Evolutionary conservation across 2,113 vertebrate species (phyloP), one percentile per base, ranked within the genome.

Genomic region (Dicerorhinus sumatrensis): DNA sequence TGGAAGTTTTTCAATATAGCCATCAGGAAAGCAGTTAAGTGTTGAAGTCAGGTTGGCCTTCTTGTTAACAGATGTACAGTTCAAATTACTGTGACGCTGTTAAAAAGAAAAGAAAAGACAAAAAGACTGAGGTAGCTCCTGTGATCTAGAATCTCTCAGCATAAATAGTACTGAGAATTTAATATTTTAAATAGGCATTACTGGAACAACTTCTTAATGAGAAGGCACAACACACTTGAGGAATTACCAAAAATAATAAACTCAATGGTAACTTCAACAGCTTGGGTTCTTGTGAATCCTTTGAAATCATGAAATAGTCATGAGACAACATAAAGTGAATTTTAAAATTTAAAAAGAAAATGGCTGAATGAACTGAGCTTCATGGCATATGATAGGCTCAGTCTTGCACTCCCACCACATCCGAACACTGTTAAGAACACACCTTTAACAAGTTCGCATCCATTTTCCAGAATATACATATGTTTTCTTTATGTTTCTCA

Each of bases 11-110:
- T 91, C 65, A 96, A 27, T 23, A 69, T 0, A 70, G 84, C 58
- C 36, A 10, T 89, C n/a, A 95, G 83, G 67, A 96, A 96, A 82
- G 33, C 92, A 92, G 79, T 70, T 76, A 76, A 82, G 54, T 73
- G 51, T 39, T 31, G 16, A 93, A 85, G 73, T 91, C 58, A 91
- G 69, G 27, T 76, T 89, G 72, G 85, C 76, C 83, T 94, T 95
- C 73, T 94, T 84, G 80, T 70, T 89, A 94, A 70, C 80, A 90
- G 63, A 94, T 84, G 75, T 58, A 75, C 31, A 63, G 63, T 60
- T 88, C 51, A 88, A 92, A 94, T n/a, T 46, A 60, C 81, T 89
- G 29, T 54, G 70, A 25, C 0, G 2, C 25, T 73, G 17, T 60
- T 60, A 46, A 56, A 56, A 21, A 48, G 60, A 46, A 46, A 46